A percentile compares a stretch with the other conserved stretches of the same genome.
phyloP scores from a whole-genome alignment of 2,113 vertebrate species.

The Saimiri boliviensis region DNA sequence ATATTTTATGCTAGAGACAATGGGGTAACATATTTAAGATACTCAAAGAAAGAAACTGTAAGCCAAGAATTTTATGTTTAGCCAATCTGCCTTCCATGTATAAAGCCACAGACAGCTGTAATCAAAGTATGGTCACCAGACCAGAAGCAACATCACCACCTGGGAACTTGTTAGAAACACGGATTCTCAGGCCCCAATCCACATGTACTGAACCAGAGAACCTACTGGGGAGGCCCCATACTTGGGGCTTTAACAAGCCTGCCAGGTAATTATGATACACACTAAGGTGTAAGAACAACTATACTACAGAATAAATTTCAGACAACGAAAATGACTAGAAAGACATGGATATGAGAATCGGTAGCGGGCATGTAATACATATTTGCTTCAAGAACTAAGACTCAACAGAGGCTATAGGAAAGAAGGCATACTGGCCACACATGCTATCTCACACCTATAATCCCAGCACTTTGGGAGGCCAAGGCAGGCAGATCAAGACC shows the following conservation, averaged over 20 bases:
- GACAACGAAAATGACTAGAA: neutral
- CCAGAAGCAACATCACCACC: neutral
- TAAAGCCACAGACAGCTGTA: neutral
- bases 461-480: too few relatives aligned
- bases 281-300: neutral
- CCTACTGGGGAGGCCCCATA: neutral
- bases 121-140: neutral
- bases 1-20: neutral
- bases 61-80: neutral
- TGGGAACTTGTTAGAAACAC: neutral
- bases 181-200: neutral
- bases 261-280: neutral
- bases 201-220: neutral
- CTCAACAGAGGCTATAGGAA: neutral
- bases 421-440: neutral
- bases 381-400: neutral
- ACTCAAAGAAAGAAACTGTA: neutral
- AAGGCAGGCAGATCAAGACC: too few relatives aligned
- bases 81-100: neutral
- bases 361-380: neutral
- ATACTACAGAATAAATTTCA: neutral
- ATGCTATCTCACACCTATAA: too few relatives aligned
- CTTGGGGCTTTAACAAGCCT: neutral
- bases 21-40: neutral
- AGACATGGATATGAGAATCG: neutral